A percentile compares a stretch with the other conserved stretches of the same genome.
Conservation (phyloP, 1,140 invertebrate species). For the Mercenaria mercenaria region DNA sequence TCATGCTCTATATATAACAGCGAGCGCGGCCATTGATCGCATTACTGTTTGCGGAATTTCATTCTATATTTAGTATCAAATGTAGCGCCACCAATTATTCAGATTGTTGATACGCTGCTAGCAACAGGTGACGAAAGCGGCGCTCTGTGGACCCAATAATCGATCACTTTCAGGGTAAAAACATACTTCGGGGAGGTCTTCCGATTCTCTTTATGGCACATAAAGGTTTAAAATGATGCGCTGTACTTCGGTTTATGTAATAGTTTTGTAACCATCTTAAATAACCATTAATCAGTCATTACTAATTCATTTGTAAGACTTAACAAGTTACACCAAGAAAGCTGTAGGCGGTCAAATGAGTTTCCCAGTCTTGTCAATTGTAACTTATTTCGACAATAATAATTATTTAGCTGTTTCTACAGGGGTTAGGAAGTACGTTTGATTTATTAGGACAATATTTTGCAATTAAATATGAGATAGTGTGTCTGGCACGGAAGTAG, state of each 20-base stretch:
- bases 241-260: background rate
- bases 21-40: background rate
- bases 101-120: background rate
- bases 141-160: background rate
- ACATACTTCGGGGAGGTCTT: slow-evolving; percentile 6
- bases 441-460: background rate
- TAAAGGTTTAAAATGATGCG: background rate
- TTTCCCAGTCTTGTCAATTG: background rate
- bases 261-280: background rate
- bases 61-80: background rate
- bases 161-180: background rate
- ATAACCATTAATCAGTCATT: background rate
- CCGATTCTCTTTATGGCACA: background rate
- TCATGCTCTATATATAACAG: background rate
- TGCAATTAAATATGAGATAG: background rate
- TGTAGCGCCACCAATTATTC: background rate
- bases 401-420: background rate
- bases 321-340: background rate
- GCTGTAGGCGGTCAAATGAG: background rate
- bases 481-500: background rate
- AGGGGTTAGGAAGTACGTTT: background rate
- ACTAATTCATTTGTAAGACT: background rate
- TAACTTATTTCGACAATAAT: background rate
- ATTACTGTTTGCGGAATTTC: background rate
- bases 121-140: background rate